A percentile compares a stretch with the other conserved stretches of the same genome.
These are phyloP conservation scores for Copidosoma aretas DNA, from an alignment of 2,888 invertebrate genomes.

Conservation along the genomic window DNA sequence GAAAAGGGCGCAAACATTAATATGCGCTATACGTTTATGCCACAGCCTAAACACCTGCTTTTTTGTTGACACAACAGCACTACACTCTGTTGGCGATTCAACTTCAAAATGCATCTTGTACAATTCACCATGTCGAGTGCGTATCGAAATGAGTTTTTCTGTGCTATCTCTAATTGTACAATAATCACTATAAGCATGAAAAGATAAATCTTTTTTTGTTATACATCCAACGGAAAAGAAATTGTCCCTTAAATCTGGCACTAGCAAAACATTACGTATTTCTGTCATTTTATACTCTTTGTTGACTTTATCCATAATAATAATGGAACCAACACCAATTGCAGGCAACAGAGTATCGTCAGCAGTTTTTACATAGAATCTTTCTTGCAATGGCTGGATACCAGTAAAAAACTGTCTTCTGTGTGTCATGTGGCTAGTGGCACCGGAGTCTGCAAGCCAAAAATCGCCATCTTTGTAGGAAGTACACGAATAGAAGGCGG, in stretches of 20 bases:
- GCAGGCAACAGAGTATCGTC: too few species aligned
- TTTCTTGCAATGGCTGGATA: too few species aligned
- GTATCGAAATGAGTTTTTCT: not conserved
- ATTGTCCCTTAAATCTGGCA: not conserved
- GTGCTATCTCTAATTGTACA: not conserved
- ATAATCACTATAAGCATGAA: not conserved
- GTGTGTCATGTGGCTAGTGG: too few species aligned
- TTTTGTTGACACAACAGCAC: not conserved
- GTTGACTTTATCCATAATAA: too few species aligned
- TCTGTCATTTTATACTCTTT: too few species aligned
- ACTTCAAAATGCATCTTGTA: slow-evolving; percentile 5
- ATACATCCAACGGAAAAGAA: not conserved
- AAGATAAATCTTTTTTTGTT: not conserved
- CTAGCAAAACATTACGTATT: not conserved
- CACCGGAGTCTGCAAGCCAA: too few species aligned
- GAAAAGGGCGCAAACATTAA: not conserved
- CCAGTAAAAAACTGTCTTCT: too few species aligned
- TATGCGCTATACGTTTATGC: slow-evolving; percentile 10
- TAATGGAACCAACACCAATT: too few species aligned
- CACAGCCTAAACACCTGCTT: not conserved
- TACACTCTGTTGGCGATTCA: not conserved
- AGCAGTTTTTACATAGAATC: too few species aligned
- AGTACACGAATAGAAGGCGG: too few species aligned
- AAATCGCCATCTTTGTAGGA: too few species aligned
- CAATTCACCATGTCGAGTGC: not conserved